Conservation (phyloP, 1,140 invertebrate species). For the Scaptodrosophila lebanonensis region DNA sequence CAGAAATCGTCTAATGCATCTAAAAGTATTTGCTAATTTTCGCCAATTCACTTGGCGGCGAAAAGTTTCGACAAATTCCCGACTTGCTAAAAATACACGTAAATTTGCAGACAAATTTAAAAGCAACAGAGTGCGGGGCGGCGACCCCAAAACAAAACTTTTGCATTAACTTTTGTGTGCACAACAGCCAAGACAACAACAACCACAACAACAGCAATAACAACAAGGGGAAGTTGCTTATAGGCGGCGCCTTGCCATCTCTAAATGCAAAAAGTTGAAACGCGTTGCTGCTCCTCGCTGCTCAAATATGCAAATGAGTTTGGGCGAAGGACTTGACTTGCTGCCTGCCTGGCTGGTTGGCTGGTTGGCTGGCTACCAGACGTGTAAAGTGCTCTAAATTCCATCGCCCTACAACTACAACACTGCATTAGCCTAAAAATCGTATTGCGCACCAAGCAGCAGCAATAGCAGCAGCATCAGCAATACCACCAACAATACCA, state of each 20-base stretch:
- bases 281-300: conserved; percentile 5
- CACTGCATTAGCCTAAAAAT: too few relatives aligned
- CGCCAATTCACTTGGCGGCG: conserved; percentile 15
- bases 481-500: too few relatives aligned
- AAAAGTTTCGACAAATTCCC: conserved; percentile 42
- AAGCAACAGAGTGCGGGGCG: neutral
- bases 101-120: neutral
- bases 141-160: conserved; percentile 46
- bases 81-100: neutral
- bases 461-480: conserved; percentile 52
- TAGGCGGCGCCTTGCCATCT: neutral
- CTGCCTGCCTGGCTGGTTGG: neutral
- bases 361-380: conserved; percentile 1
- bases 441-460: conserved; percentile 29
- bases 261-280: conserved; percentile 19
- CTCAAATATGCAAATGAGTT: conserved; percentile 67
- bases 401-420: conserved; percentile 14
- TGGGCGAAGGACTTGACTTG: conserved; percentile 19
- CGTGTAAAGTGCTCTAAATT: conserved; percentile 60
- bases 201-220: conserved; percentile 14
- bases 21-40: conserved; percentile 45
- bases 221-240: conserved; percentile 11
- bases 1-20: conserved; percentile 23
- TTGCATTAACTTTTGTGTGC: conserved; percentile 46
- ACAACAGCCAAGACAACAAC: conserved; percentile 5